Base-by-base conservation (phyloP, 2,888 invertebrate species). In the Lasioglossum pauxillum region DNA sequence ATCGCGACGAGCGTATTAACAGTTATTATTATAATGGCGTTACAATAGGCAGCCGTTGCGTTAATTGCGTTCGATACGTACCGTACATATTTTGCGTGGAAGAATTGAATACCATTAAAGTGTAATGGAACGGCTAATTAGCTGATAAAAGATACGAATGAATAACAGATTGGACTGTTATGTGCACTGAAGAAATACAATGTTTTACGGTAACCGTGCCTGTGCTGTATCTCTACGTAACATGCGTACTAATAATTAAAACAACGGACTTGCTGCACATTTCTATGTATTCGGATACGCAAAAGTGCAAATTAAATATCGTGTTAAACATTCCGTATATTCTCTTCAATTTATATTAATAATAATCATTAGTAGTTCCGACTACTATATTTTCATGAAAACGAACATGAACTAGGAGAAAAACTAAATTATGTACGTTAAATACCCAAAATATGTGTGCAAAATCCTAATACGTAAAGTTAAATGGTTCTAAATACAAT, bases 11-110 rank as follows among this genome's bases (percentile, higher is more conserved):
- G 81, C 82, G 86, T 89, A 89, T 89, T 90, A 90, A 90, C 88
- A 83, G 86, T 88, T 90, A 91, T 90, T 90, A 91, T 89, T 91
- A 91, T 91, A 90, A 90, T 91, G 88, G 91, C 87, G 80, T 90
- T 90, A 87, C 87, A 85, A 89, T 89, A 90, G 91, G 83, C 81
- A 84, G 87, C 81, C 78, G 82, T 80, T 89, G 86, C 87, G 85
- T 88, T 90, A 89, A 90, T 90, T 82, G 75, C 85, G 86, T 84
- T 86, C 86, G 80, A 78, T 85, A 83, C 74, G 76, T 80, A 64
- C 75, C 77, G 81, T 85, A 80, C 86, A 88, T 57, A 85, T 84
- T 79, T 86, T 75, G 60, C 73, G 83, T 76, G 90, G 89, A 90
- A 91, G 90, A 90, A 90, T 84, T 82, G 83, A 90, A 88, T 89